phyloP scores from a whole-genome alignment of 2,113 vertebrate species.

The Menura novaehollandiae region DNA sequence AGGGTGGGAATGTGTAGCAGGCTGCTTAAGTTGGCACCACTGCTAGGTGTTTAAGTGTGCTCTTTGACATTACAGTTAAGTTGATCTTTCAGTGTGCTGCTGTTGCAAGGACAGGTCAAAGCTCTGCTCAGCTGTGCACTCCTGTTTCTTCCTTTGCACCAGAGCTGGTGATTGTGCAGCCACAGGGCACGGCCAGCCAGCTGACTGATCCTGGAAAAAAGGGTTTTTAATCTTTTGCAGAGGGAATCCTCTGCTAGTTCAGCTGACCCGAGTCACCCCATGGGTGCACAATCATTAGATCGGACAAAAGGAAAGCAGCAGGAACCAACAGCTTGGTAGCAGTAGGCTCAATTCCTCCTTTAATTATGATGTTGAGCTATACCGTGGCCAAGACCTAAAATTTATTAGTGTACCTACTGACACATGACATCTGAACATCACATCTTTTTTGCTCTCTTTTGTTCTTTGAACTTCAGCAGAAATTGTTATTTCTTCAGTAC shows the following conservation, averaged over 20 bases:
- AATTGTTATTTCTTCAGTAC: neutral
- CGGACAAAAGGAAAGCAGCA: conserved; percentile 5
- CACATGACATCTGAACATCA: neutral
- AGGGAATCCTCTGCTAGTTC: neutral
- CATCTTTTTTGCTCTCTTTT: neutral
- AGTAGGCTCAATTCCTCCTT: neutral
- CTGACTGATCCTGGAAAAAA: neutral
- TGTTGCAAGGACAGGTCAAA: neutral
- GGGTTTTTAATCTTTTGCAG: neutral
- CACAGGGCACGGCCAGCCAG: neutral
- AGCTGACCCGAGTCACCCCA: neutral
- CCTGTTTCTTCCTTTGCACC: neutral
- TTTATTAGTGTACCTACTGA: neutral
- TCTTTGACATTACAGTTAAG: conserved; percentile 10
- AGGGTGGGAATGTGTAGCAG: conserved; percentile 31
- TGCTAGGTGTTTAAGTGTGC: neutral
- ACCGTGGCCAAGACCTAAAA: neutral
- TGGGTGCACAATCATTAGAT: neutral
- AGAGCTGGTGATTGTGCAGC: neutral
- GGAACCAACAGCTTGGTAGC: neutral
- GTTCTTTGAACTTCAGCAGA: neutral
- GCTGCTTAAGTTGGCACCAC: neutral
- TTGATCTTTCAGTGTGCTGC: neutral
- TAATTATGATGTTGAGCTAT: neutral
- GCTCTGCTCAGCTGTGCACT: neutral